A percentile compares a stretch with the other conserved stretches of the same genome.
phyloP scores from a whole-genome alignment of 2,888 invertebrate genomes.

The Rhingia rostrata region DNA sequence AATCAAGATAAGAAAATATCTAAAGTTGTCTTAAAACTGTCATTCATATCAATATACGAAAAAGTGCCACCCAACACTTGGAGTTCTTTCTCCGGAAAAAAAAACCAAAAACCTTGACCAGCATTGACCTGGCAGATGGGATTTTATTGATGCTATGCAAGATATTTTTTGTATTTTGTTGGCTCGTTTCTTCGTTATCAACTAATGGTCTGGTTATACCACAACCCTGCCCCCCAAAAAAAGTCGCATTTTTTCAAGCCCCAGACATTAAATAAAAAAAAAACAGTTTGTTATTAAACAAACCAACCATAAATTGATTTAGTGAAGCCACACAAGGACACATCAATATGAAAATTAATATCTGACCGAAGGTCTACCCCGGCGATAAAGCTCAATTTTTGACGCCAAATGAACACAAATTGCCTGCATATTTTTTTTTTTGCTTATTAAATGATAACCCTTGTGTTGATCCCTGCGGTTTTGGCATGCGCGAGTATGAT shows the following conservation, averaged over 20 bases:
- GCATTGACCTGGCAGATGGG: neutral
- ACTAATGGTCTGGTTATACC: neutral
- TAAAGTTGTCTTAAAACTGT: too few relatives aligned
- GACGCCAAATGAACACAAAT: constrained; percentile 40
- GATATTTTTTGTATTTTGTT: neutral
- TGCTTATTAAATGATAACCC: constrained; percentile 26
- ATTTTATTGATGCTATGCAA: neutral
- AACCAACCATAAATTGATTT: constrained; percentile 38
- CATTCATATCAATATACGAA: too few relatives aligned
- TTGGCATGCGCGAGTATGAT: constrained; percentile 50
- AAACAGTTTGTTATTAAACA: constrained; percentile 32
- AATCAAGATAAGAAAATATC: too few relatives aligned
- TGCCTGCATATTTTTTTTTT: constrained; percentile 9
- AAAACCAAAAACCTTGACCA: neutral
- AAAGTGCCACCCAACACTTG: too few relatives aligned
- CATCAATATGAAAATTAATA: constrained; percentile 48
- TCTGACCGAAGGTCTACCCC: constrained; percentile 18
- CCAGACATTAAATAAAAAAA: neutral
- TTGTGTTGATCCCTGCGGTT: constrained; percentile 37
- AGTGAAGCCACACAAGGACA: constrained; percentile 47
- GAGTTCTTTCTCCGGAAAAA: too few relatives aligned
- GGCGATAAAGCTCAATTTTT: constrained; percentile 3
- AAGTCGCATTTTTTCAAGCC: neutral
- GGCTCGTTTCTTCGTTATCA: neutral
- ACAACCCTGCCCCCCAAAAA: neutral